phyloP scores from a whole-genome alignment of 2,888 invertebrate genomes.

The Notocelia uddmanniana region DNA sequence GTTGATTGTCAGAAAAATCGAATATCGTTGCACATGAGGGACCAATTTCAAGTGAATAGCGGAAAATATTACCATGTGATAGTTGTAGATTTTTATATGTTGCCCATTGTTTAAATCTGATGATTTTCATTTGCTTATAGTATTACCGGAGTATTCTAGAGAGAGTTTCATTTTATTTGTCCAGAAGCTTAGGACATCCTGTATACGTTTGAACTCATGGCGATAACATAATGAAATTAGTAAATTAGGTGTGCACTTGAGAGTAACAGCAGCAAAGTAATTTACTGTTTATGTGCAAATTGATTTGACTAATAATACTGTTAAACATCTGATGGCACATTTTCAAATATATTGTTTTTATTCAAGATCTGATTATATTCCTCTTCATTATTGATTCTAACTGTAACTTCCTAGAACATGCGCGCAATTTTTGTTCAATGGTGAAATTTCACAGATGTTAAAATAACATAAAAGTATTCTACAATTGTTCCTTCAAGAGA shows the following conservation, averaged over 20 bases:
- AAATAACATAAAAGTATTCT: conserved; percentile 7
- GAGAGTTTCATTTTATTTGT: neutral
- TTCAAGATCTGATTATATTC: neutral
- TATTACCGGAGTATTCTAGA: neutral
- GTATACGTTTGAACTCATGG: neutral
- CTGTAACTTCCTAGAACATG: neutral
- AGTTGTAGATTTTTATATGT: neutral
- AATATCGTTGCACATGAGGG: conserved; percentile 53
- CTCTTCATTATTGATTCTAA: neutral
- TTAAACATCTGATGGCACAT: no score
- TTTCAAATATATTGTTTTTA: neutral
- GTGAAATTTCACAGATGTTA: neutral
- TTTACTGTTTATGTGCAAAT: no score
- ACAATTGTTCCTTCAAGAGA: conserved; percentile 15
- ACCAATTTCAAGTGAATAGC: conserved; percentile 43
- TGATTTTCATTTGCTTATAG: neutral
- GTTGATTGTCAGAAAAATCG: conserved; percentile 53
- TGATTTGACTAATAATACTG: no score
- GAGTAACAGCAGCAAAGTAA: no score
- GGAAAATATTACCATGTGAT: conserved; percentile 40
- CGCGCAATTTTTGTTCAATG: neutral
- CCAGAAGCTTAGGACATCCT: neutral
- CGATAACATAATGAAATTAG: no score
- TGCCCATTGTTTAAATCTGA: neutral
- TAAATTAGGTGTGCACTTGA: no score